Evolutionary conservation across 2,888 invertebrate genomes (phyloP).

Genomic region (Oligia latruncula): DNA sequence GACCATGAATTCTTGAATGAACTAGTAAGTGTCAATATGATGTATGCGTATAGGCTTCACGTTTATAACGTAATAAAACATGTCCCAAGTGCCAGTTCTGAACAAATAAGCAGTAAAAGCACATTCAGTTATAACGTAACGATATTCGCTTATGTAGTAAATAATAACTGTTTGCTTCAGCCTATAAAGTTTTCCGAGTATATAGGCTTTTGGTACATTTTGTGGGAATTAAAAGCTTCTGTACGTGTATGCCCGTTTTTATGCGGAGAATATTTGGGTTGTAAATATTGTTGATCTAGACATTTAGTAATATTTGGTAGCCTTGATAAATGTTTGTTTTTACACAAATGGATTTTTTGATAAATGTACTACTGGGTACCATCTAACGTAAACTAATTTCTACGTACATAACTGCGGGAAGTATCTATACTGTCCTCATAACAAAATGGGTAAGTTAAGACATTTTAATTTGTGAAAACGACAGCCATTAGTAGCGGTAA

Average conservation of each 20-base stretch:
- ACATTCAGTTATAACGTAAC: slow-evolving; percentile 43
- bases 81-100: slow-evolving; percentile 22
- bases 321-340: neutral
- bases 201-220: slow-evolving; percentile 10
- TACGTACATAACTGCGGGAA: neutral
- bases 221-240: slow-evolving; percentile 38
- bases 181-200: slow-evolving; percentile 43
- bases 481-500: neutral
- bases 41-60: slow-evolving; percentile 20
- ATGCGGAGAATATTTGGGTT: slow-evolving; percentile 7
- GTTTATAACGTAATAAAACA: slow-evolving; percentile 44
- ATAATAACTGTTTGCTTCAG: slow-evolving; percentile 48
- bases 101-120: slow-evolving; percentile 55
- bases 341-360: neutral
- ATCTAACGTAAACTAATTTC: neutral
- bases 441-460: neutral
- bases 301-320: slow-evolving; percentile 2
- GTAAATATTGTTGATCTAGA: slow-evolving; percentile 20
- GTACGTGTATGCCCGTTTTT: slow-evolving; percentile 24
- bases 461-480: neutral
- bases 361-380: neutral
- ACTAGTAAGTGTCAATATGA: slow-evolving; percentile 34
- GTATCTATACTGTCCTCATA: neutral
- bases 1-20: slow-evolving; percentile 1
- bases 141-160: slow-evolving; percentile 41